Base-by-base conservation (phyloP, 2,113 vertebrate genomes). In the Pachypanchax playfairii region DNA sequence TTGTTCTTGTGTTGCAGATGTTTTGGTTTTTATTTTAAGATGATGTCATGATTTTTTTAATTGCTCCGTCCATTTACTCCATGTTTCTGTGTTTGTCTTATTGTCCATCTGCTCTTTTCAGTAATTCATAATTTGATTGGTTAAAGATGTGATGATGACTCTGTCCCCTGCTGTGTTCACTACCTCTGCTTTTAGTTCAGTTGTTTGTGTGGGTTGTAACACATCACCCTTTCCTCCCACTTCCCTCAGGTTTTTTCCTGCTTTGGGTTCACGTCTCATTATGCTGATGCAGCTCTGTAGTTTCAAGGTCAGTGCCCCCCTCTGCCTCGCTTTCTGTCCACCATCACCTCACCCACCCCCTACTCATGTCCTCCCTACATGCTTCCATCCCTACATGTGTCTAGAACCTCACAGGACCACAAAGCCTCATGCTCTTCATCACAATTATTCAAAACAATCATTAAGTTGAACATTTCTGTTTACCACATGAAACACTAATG, bases 271-370 rank as follows among this genome's bases (percentile, higher is more conserved):
- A 91, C 92, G 94, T 91, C 89, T 94, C 96, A 96, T 94, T 94
- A 98, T 98, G 97, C 95, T 98, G 96, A 95, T 98, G 92, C 96
- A 96, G 93, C 95, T 98, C 93, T 98, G 96, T 97, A 98, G 95
- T 94, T 94, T 98, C 91, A 98, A 98, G 97, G 97, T 98, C 93
- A 98, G 96, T 98, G 93, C 88, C 90, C 72, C 91, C 94, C 15
- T 11, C 15, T 26, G 44, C 39, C 18, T 35, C 25, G 3, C 28
- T 13, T 7, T 48, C 62, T 18, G 47, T 29, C 18, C 55, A 39
- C 22, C 2, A 14, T 28, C 59, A 46, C 26, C 54, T 12, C 35
- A 38, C 55, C 29, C 36, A 15, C 62, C 59, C 33, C 18, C 4
- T 72, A 63, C 43, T 53, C 29, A 44, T 42, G 44, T 36, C 39